phyloP scores from a whole-genome alignment of 1,140 invertebrate species.

The Delia radicum region DNA sequence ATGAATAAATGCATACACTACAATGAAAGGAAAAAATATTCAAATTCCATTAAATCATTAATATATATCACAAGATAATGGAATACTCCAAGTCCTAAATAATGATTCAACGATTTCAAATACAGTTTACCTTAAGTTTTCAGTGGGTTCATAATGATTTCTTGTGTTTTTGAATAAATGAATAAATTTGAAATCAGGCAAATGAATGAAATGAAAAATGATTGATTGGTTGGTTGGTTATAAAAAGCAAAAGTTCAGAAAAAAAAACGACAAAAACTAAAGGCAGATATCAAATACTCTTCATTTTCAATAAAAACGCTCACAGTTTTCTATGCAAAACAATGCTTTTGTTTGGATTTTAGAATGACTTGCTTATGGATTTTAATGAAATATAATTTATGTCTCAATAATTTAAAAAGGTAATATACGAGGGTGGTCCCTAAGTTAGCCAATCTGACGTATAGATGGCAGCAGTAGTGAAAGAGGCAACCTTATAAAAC shows the following conservation, averaged over 20 bases:
- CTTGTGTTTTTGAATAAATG: not conserved
- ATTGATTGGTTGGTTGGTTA: not conserved
- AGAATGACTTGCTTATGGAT: too few relatives aligned
- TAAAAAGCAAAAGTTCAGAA: not conserved
- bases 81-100: too few relatives aligned
- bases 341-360: too few relatives aligned
- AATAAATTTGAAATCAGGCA: not conserved
- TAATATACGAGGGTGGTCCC: too few relatives aligned
- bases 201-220: not conserved
- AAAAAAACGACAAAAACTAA: slow-evolving; percentile 23
- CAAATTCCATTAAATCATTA: not conserved
- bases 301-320: not conserved
- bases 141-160: too few relatives aligned
- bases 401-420: too few relatives aligned
- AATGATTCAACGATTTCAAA: not conserved
- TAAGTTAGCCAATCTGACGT: too few relatives aligned
- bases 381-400: too few relatives aligned
- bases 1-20: not conserved
- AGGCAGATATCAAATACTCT: not conserved
- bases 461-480: too few relatives aligned
- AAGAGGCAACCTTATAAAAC: too few relatives aligned
- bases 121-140: too few relatives aligned
- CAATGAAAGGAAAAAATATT: slow-evolving; percentile 8
- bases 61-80: not conserved
- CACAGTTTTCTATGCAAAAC: too few relatives aligned